Base-by-base conservation (phyloP, 2,113 vertebrate species). In the Saguinus imperator region DNA sequence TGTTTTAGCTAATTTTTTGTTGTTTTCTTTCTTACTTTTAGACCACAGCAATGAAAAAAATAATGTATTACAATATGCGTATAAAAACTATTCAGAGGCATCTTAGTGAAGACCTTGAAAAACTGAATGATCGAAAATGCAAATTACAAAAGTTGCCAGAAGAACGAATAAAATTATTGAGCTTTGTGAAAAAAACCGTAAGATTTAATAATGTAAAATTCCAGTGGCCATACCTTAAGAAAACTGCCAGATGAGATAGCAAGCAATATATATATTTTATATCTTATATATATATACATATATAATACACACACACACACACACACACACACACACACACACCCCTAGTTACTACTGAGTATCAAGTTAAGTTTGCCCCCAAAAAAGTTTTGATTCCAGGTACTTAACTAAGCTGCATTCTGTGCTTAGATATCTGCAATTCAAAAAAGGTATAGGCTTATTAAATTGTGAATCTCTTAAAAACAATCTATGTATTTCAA, bases 31-130 rank as follows among this genome's bases (percentile, higher is more conserved):
- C 50, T 94, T 81, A 21, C 87, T 95, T 90, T 95, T 95, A 99
- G 99, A 98, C 98, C 55, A 99, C 98, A 83, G 99, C 99, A 87
- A 98, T 99, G 98, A 99, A 99, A 98, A 99, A 99, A 98, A 98
- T 98, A 92, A 99, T 99, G 99, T 99, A 99, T 98, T 99, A 99
- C 96, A 99, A 99, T 96, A 99, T 99, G 99, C 98, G 99, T 32
- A 97, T 99, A 70, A 99, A 98, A 91, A 98, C 97, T 17, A 97
- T 98, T 91, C 98, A 98, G 87, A 98, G 99, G 50, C 98, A 98
- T 88, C 98, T 99, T 85, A 97, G 96, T 57, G 98, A 99, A 97
- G 97, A 97, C 1, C 97, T 98, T 85, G 96, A 98, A 77, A 98
- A 97, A 92, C 97, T 99, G 68, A 97, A 91, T 57, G 98, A 99